phyloP scores from a whole-genome alignment of 2,888 invertebrate genomes.

The Limnephilus rhombicus region DNA sequence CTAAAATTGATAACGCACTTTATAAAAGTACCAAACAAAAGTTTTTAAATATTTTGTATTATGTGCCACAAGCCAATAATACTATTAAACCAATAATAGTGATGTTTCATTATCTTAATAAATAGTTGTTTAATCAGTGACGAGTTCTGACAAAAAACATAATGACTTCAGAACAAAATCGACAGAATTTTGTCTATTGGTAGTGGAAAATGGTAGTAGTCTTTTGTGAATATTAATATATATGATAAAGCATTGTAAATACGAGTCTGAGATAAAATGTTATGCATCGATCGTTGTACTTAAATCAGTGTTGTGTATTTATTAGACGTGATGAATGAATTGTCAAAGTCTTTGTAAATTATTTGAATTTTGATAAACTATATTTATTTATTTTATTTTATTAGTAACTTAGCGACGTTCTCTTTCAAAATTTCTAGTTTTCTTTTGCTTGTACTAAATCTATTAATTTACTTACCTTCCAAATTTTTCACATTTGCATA shows the following conservation, averaged over 20 bases:
- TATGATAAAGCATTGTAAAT: constrained; percentile 21
- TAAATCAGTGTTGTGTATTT: constrained; percentile 21
- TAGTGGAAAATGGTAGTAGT: background rate
- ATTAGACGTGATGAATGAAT: background rate
- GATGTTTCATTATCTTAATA: background rate
- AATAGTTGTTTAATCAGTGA: background rate
- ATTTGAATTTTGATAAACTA: background rate
- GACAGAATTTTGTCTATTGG: background rate
- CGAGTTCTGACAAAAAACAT: background rate
- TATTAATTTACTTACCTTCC: background rate
- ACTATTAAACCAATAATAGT: background rate
- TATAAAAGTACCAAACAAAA: background rate
- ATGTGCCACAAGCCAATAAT: background rate
- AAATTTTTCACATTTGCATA: background rate
- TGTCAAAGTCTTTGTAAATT: background rate
- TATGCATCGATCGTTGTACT: constrained; percentile 8
- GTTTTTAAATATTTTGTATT: background rate
- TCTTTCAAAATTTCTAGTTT: background rate
- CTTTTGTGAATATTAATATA: background rate
- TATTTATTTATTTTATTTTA: background rate
- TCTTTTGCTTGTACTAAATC: background rate
- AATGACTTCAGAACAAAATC: background rate
- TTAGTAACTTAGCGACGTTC: background rate
- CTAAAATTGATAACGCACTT: background rate
- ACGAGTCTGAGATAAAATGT: background rate